Base-by-base conservation (phyloP, 2,888 invertebrate genomes). In the Perdita meconis region DNA sequence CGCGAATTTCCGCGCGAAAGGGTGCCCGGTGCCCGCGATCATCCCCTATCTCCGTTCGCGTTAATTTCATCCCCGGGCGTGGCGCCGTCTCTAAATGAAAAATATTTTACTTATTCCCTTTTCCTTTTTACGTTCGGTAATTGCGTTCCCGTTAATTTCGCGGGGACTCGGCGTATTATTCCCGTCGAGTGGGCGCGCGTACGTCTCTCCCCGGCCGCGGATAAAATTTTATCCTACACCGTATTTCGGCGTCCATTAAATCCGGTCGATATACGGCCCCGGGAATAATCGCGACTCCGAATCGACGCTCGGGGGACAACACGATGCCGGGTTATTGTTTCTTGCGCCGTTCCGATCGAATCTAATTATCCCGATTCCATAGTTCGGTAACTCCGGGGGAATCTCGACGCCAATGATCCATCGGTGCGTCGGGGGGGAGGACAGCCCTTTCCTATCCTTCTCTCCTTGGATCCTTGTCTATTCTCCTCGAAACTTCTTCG, bases 311-410 rank as follows among this genome's bases (percentile, higher is more conserved):
- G 64, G 50, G 55, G 67, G n/a, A n/a, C 64, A 65, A 80, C 77
- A 71, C 73, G 50, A 74, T 59, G 50, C 68, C 40, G 78, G 56
- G 51, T 78, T 82, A 81, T 78, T 75, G 83, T 79, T 74, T 73
- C 82, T 74, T 69, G 65, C 63, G 68, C 61, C 75, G 71, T 75
- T 77, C 69, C 69, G 42, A 66, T 73, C 81, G 83, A 83, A 85
- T 83, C 79, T 85, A 85, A 85, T 85, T 85, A 85, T 81, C 77
- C 75, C 79, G 73, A 81, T 85, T 72, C 68, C 64, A 78, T 74
- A 70, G 79, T 63, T 69, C 59, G 66, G 22, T 78, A 66, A 75
- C 63, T 78, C 64, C 22, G 63, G 56, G 74, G 71, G 73, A 78
- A 77, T 72, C 61, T 56, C 67, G 5, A 44, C 61, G 64, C 59